Evolutionary conservation across 2,797 vertebrate species (phyloP).

Genomic region (Sebastes wilsoni): DNA sequence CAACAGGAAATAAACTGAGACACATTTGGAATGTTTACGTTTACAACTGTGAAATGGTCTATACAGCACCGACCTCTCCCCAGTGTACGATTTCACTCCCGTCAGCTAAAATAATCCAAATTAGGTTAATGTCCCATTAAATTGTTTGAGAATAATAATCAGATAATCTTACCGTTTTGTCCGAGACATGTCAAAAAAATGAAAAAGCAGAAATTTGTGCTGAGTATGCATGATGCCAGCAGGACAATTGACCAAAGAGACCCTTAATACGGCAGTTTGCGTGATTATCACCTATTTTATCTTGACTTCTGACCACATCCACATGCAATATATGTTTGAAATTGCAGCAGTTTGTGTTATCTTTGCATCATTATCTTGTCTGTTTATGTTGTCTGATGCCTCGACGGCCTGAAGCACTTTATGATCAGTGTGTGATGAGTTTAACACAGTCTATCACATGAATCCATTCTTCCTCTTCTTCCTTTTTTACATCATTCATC

Average conservation of each 20-base stretch:
- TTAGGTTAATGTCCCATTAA: not conserved
- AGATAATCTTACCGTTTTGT: conserved; percentile 19
- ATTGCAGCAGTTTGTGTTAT: not conserved
- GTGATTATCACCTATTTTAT: not conserved
- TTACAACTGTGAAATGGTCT: too few relatives aligned
- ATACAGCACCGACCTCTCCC: not conserved
- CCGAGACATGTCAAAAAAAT: conserved; percentile 10
- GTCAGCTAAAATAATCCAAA: conserved; percentile 10
- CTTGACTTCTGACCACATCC: not conserved
- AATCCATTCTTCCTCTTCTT: not conserved
- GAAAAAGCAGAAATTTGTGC: not conserved
- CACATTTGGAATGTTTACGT: too few relatives aligned
- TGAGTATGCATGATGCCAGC: conserved; percentile 25
- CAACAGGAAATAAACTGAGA: not conserved
- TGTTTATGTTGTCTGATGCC: not conserved
- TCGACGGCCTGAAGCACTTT: not conserved
- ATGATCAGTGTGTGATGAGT: not conserved
- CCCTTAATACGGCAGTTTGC: not conserved
- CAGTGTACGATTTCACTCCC: conserved; percentile 49
- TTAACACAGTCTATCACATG: not conserved
- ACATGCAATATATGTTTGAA: not conserved
- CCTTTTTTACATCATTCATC: too few relatives aligned
- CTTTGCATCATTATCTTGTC: not conserved
- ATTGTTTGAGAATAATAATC: not conserved
- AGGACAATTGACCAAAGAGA: not conserved